These are phyloP conservation scores for Fragum whitleyi DNA, from an alignment of 2,888 invertebrate genomes.

Conservation along the genomic window DNA sequence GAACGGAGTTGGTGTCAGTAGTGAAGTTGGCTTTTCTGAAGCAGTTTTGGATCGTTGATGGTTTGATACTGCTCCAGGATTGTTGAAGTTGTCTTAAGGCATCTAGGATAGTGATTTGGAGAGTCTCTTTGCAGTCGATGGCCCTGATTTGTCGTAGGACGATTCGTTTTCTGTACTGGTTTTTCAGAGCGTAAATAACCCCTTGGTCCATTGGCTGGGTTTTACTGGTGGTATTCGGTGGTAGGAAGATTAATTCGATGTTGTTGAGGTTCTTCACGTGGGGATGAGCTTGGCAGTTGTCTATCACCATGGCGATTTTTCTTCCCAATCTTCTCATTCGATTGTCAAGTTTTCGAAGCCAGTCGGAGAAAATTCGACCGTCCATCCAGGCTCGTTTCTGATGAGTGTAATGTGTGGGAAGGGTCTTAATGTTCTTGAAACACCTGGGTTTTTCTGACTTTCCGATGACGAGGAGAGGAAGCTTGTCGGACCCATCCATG, in stretches of 20 bases:
- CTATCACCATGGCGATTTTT: slow-evolving; percentile 59
- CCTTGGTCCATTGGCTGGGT: slow-evolving; percentile 73
- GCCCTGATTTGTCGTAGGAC: slow-evolving; percentile 19
- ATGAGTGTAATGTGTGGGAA: slow-evolving; percentile 9
- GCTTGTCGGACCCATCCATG: background rate
- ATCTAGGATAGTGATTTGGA: slow-evolving; percentile 38
- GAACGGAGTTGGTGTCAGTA: background rate
- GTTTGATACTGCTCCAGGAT: slow-evolving; percentile 50
- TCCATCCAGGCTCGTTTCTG: slow-evolving; percentile 46
- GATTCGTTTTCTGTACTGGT: slow-evolving; percentile 53
- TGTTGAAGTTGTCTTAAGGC: slow-evolving; percentile 46
- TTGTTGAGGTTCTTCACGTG: slow-evolving; percentile 44
- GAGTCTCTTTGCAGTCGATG: slow-evolving; percentile 31
- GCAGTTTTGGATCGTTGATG: slow-evolving; percentile 27
- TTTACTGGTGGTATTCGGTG: slow-evolving; percentile 66
- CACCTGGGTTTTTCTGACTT: slow-evolving; percentile 21
- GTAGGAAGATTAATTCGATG: slow-evolving; percentile 64
- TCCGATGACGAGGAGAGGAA: background rate
- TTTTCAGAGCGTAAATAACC: slow-evolving; percentile 65
- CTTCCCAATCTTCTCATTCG: slow-evolving; percentile 34
- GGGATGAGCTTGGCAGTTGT: slow-evolving; percentile 69
- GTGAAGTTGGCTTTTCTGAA: slow-evolving; percentile 34
- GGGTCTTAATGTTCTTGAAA: background rate
- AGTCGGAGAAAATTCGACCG: slow-evolving; percentile 60
- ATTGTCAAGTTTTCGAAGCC: slow-evolving; percentile 58